These are phyloP conservation scores for Atta texana DNA, from an alignment of 1,140 invertebrate genomes.

Conservation along the genomic window DNA sequence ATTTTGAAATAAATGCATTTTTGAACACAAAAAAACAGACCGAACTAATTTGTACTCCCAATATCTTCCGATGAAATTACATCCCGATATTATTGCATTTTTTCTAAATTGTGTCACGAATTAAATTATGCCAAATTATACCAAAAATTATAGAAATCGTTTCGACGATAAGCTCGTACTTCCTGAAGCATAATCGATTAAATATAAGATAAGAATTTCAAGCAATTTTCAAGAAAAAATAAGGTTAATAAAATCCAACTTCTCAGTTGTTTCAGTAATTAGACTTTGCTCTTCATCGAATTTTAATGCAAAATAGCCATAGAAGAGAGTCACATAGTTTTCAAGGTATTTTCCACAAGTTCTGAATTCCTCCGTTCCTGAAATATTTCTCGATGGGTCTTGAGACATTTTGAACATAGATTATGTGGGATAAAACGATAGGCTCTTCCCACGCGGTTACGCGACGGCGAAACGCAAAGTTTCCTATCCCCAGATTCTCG, in stretches of 20 bases:
- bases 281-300: neutral
- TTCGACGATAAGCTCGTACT: neutral
- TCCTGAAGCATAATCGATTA: neutral
- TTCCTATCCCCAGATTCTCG: neutral
- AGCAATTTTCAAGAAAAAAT: neutral
- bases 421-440: neutral
- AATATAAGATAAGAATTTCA: neutral
- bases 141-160: neutral
- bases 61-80: neutral
- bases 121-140: too few species aligned
- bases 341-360: neutral
- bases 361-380: neutral
- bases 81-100: neutral
- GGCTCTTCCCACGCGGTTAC: constrained; percentile 33
- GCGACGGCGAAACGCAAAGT: constrained; percentile 38
- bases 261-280: neutral
- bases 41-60: too few species aligned
- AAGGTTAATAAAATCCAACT: neutral
- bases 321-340: neutral
- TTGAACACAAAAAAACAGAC: too few species aligned
- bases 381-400: neutral
- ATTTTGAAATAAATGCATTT: too few species aligned
- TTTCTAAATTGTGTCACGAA: neutral
- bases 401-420: neutral
- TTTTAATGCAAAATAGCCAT: neutral